These are phyloP conservation scores for Drosophila cardini DNA, from an alignment of 1,140 invertebrate genomes.

Conservation along the genomic window DNA sequence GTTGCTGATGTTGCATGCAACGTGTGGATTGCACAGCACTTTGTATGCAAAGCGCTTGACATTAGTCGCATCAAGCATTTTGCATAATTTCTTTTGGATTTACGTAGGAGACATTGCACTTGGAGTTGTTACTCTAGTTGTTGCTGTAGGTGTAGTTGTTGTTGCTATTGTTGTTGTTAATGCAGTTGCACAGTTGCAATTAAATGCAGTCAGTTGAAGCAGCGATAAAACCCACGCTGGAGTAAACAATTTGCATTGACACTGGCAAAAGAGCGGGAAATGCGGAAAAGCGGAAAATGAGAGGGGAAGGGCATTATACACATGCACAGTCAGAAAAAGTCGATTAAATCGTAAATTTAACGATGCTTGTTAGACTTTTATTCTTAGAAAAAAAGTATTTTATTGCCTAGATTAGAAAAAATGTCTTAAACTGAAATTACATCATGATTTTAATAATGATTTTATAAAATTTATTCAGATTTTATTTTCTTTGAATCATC, in stretches of 20 bases:
- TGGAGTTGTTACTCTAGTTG: constrained; percentile 35
- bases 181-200: constrained; percentile 61
- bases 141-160: constrained; percentile 9
- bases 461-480: too few species aligned
- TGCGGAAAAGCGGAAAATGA: neutral
- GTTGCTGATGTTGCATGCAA: constrained; percentile 1
- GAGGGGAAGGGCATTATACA: neutral
- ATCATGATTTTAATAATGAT: too few species aligned
- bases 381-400: too few species aligned
- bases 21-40: constrained; percentile 32
- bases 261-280: constrained; percentile 20
- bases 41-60: constrained; percentile 74
- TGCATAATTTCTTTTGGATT: constrained; percentile 63
- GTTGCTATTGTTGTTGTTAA: constrained; percentile 5
- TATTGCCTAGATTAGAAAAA: too few species aligned
- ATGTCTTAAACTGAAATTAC: too few species aligned
- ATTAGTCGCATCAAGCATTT: constrained; percentile 63
- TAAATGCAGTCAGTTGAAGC: constrained; percentile 71
- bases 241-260: constrained; percentile 51
- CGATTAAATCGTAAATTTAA: too few species aligned
- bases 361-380: too few species aligned
- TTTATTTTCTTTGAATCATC: too few species aligned
- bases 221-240: constrained; percentile 40
- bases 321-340: neutral
- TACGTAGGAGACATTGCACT: constrained; percentile 60